Conservation (phyloP, 2,888 invertebrate genomes). For the Agrochola litura region DNA sequence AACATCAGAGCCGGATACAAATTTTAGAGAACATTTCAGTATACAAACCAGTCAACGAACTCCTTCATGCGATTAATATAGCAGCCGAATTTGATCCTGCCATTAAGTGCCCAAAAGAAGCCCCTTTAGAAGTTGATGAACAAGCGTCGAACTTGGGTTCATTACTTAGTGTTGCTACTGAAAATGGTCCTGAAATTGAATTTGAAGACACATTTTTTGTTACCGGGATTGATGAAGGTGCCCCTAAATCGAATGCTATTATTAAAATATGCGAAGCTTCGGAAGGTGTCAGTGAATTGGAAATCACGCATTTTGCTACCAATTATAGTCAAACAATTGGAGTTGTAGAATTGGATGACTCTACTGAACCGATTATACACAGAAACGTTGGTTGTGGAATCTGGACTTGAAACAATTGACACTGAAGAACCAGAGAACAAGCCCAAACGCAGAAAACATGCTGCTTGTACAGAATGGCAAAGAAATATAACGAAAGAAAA, state of each 20-base stretch:
- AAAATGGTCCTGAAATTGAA: constrained; percentile 17
- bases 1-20: constrained; percentile 33
- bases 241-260: constrained; percentile 25
- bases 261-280: constrained; percentile 24
- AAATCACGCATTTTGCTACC: constrained; percentile 27
- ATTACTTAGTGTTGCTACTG: constrained; percentile 12
- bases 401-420: neutral
- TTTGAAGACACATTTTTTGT: constrained; percentile 26
- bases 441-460: constrained; percentile 31
- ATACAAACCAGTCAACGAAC: constrained; percentile 35
- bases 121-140: neutral
- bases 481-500: too few relatives aligned
- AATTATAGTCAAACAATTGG: constrained; percentile 28
- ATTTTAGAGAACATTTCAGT: constrained; percentile 32
- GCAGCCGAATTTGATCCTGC: constrained; percentile 9
- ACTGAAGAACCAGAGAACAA: constrained; percentile 12
- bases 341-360: constrained; percentile 32
- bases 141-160: constrained; percentile 25
- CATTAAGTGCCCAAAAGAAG: too few relatives aligned
- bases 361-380: constrained; percentile 27
- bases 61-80: constrained; percentile 36
- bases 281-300: constrained; percentile 29
- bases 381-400: constrained; percentile 23
- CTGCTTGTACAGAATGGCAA: too few relatives aligned
- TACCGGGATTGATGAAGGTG: neutral